Evolutionary conservation across 2,113 vertebrate species (phyloP).

Genomic region (Hystrix cristata): DNA sequence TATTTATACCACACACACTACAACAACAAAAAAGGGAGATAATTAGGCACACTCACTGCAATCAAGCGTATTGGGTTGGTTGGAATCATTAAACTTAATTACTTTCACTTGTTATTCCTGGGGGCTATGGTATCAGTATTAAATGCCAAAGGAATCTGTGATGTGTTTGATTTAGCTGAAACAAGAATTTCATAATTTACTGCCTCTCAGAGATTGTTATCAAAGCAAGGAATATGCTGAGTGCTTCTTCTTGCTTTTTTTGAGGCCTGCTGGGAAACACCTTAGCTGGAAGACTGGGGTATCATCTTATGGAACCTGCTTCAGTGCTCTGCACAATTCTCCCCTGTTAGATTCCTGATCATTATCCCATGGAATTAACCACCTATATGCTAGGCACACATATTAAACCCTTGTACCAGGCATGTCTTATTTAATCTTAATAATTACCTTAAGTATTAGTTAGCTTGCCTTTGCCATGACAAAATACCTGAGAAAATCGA

Average conservation of each 20-base stretch:
- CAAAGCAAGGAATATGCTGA: slow-evolving; percentile 53
- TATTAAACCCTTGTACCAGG: not conserved
- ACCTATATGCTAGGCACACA: not conserved
- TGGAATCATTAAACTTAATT: slow-evolving; percentile 88
- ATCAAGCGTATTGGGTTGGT: slow-evolving; percentile 80
- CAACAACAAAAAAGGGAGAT: slow-evolving; percentile 67
- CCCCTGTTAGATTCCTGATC: not conserved
- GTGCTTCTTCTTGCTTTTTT: not conserved
- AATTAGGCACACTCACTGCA: slow-evolving; percentile 82
- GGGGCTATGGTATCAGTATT: slow-evolving; percentile 83
- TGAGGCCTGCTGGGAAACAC: not conserved
- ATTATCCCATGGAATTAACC: not conserved
- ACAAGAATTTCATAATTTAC: slow-evolving; percentile 60
- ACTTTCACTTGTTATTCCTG: slow-evolving; percentile 87
- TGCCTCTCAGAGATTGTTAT: slow-evolving; percentile 60
- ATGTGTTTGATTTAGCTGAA: slow-evolving; percentile 79
- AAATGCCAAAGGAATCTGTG: slow-evolving; percentile 79
- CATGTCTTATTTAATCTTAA: not conserved
- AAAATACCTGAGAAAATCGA: not conserved
- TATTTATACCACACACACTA: slow-evolving; percentile 59
- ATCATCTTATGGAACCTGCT: not conserved
- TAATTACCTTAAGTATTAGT: not conserved
- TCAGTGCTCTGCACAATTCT: not conserved
- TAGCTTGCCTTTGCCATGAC: not conserved
- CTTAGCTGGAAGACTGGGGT: not conserved